Evolutionary conservation across 2,113 vertebrate genomes (phyloP).

Genomic region (Pachycephala philippinensis): DNA sequence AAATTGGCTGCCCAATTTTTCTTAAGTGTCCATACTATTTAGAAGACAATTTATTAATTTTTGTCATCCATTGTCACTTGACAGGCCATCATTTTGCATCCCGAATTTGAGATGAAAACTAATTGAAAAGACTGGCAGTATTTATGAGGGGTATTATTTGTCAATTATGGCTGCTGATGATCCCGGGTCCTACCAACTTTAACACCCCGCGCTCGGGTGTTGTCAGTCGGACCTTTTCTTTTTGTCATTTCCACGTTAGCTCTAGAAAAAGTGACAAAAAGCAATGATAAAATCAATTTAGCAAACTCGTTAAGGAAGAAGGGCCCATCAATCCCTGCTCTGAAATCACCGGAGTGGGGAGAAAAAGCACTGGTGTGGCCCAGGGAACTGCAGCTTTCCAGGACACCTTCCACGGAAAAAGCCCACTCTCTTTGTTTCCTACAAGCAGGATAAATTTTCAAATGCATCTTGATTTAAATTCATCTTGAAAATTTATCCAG

Average conservation of each 20-base stretch:
- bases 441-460: neutral
- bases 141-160: slow-evolving; percentile 90
- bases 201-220: neutral
- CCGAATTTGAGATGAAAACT: slow-evolving; percentile 83
- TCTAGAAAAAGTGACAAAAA: slow-evolving; percentile 15
- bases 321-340: neutral
- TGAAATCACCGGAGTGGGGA: neutral
- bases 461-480: neutral
- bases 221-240: neutral
- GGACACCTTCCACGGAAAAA: neutral
- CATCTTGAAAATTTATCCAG: neutral
- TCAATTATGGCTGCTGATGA: slow-evolving; percentile 79
- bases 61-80: slow-evolving; percentile 84
- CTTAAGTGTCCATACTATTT: slow-evolving; percentile 85
- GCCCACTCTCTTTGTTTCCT: neutral
- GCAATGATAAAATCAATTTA: slow-evolving; percentile 34
- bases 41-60: slow-evolving; percentile 88
- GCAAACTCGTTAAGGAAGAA: neutral
- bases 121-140: slow-evolving; percentile 90
- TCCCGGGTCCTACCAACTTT: slow-evolving; percentile 61
- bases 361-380: neutral
- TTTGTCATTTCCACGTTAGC: neutral
- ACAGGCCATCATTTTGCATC: slow-evolving; percentile 89
- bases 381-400: neutral
- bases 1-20: slow-evolving; percentile 87